These are phyloP conservation scores for Cottus gobio DNA, from an alignment of 2,113 vertebrate genomes.

Conservation along the genomic window DNA sequence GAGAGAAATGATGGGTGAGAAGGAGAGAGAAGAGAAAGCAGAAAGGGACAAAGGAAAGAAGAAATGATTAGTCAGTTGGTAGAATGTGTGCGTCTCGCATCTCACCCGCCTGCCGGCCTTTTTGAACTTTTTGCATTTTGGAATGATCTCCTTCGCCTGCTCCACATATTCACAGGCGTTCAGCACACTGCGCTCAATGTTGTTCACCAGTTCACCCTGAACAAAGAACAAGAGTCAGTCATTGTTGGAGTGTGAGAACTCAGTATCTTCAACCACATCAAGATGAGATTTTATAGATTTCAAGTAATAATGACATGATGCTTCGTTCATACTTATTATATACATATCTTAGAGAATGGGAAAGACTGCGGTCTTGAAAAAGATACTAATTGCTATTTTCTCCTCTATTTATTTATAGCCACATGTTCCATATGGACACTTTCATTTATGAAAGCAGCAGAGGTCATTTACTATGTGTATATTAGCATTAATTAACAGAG, in stretches of 20 bases:
- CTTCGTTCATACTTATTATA: background rate
- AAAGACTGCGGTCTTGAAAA: background rate
- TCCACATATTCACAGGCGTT: constrained; percentile 79
- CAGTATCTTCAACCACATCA: constrained; percentile 1
- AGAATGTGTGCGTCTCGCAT: constrained; percentile 7
- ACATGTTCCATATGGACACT: background rate
- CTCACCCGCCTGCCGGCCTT: constrained; percentile 81
- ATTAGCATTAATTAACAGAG: constrained; percentile 2
- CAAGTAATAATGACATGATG: background rate
- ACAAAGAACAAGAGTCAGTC: constrained; percentile 25
- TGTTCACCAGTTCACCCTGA: constrained; percentile 84
- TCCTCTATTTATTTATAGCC: background rate
- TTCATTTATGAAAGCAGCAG: background rate
- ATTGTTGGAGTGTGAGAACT: background rate
- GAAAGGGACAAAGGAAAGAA: constrained; percentile 8
- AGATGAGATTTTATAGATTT: constrained; percentile 13
- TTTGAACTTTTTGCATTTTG: constrained; percentile 80
- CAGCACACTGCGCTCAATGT: constrained; percentile 80
- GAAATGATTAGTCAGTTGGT: constrained; percentile 28
- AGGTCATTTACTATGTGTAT: background rate
- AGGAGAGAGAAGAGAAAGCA: constrained; percentile 5
- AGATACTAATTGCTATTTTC: background rate
- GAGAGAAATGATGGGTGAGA: constrained; percentile 31
- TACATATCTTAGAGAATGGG: background rate
- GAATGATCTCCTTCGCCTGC: constrained; percentile 77